phyloP scores from a whole-genome alignment of 2,888 invertebrate genomes.

The Dynastes hyllus region DNA sequence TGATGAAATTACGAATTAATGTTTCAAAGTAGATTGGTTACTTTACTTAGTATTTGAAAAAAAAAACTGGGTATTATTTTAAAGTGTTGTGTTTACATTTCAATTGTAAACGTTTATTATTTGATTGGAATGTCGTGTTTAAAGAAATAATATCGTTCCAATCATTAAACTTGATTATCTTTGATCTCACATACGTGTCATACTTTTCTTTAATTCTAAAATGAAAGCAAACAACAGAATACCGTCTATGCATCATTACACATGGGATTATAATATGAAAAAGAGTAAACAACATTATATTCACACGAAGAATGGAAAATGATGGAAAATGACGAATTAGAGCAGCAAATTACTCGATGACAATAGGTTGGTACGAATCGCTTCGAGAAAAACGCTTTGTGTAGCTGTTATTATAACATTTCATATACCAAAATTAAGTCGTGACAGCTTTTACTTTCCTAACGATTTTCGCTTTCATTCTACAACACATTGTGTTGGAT shows the following conservation, averaged over 20 bases:
- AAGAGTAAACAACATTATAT: neutral
- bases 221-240: neutral
- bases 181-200: neutral
- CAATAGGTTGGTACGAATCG: neutral
- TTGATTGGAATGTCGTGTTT: neutral
- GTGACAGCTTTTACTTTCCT: slow-evolving; percentile 16
- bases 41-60: neutral
- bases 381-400: neutral
- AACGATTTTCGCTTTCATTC: slow-evolving; percentile 11
- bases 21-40: too few relatives aligned
- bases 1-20: too few relatives aligned
- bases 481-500: neutral
- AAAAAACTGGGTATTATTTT: neutral
- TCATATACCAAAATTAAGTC: neutral
- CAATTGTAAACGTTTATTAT: neutral
- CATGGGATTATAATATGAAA: too few relatives aligned
- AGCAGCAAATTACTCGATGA: neutral
- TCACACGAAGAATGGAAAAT: neutral
- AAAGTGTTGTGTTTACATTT: neutral
- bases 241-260: neutral
- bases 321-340: neutral
- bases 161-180: neutral
- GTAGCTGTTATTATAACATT: neutral
- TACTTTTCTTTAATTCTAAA: neutral
- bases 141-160: neutral